These are phyloP conservation scores for Uropetala carovei DNA, from an alignment of 2,888 invertebrate species.

Conservation along the genomic window DNA sequence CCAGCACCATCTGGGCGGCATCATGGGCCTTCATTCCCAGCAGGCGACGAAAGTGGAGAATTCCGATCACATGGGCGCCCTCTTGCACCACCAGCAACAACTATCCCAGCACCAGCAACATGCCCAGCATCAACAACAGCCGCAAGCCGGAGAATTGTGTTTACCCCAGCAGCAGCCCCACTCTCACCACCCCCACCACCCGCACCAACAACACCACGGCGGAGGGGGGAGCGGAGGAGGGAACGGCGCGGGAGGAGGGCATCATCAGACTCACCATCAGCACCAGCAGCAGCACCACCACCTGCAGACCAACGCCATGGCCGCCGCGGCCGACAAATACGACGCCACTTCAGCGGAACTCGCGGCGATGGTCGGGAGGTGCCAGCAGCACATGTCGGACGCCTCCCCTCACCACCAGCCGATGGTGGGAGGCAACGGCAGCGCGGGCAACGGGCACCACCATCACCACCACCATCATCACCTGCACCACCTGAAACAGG, in stretches of 20 bases:
- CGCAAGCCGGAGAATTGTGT: slow-evolving; percentile 69
- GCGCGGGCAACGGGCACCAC: slow-evolving; percentile 69
- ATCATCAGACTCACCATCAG: slow-evolving; percentile 82
- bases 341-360: slow-evolving; percentile 78
- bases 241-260: slow-evolving; percentile 79
- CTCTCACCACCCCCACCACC: slow-evolving; percentile 71
- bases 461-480: slow-evolving; percentile 71
- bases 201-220: slow-evolving; percentile 68
- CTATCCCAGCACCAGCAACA: slow-evolving; percentile 76
- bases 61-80: slow-evolving; percentile 81
- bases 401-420: slow-evolving; percentile 73
- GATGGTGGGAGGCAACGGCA: slow-evolving; percentile 77
- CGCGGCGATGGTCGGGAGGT: slow-evolving; percentile 82
- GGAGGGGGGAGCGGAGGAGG: slow-evolving; percentile 78
- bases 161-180: slow-evolving; percentile 69
- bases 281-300: slow-evolving; percentile 69
- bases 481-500: slow-evolving; percentile 86
- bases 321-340: slow-evolving; percentile 72
- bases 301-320: slow-evolving; percentile 72
- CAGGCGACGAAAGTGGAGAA: slow-evolving; percentile 76
- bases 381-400: slow-evolving; percentile 76
- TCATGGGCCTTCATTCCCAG: slow-evolving; percentile 74
- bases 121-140: slow-evolving; percentile 75
- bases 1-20: slow-evolving; percentile 70
- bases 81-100: slow-evolving; percentile 80